Evolutionary conservation across 2,113 vertebrate genomes (phyloP).

Genomic region (Uria lomvia): DNA sequence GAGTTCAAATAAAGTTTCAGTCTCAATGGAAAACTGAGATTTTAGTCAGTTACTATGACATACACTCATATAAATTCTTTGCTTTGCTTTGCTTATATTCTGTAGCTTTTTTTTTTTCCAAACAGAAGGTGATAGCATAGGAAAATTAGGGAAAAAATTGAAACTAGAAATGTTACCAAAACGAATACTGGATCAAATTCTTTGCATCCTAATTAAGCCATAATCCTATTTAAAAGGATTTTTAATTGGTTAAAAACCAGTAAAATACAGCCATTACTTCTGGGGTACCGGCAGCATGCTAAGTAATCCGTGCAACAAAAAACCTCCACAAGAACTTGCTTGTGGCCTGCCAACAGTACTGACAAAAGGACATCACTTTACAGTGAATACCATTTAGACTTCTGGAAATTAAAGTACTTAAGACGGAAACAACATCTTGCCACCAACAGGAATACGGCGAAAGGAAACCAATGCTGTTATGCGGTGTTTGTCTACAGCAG

Average conservation of each 20-base stretch:
- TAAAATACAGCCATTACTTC: neutral
- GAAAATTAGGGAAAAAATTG: neutral
- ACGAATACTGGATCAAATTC: neutral
- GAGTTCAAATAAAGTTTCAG: constrained; percentile 38
- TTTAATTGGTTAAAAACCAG: neutral
- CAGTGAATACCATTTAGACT: neutral
- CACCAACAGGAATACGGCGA: neutral
- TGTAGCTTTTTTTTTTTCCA: neutral
- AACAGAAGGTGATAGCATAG: neutral
- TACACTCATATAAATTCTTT: neutral
- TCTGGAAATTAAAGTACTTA: neutral
- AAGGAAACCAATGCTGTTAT: neutral
- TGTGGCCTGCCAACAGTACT: neutral
- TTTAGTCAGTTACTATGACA: neutral
- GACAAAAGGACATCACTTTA: neutral
- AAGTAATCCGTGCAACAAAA: neutral
- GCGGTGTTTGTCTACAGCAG: neutral
- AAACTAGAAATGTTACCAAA: neutral
- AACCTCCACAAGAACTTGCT: neutral
- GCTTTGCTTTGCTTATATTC: neutral
- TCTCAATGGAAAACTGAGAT: constrained; percentile 10
- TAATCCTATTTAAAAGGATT: neutral
- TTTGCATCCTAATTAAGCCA: neutral
- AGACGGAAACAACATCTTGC: neutral
- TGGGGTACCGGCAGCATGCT: fast-evolving